Evolutionary conservation across 2,888 invertebrate species (phyloP).

Genomic region (Apamea crenata): DNA sequence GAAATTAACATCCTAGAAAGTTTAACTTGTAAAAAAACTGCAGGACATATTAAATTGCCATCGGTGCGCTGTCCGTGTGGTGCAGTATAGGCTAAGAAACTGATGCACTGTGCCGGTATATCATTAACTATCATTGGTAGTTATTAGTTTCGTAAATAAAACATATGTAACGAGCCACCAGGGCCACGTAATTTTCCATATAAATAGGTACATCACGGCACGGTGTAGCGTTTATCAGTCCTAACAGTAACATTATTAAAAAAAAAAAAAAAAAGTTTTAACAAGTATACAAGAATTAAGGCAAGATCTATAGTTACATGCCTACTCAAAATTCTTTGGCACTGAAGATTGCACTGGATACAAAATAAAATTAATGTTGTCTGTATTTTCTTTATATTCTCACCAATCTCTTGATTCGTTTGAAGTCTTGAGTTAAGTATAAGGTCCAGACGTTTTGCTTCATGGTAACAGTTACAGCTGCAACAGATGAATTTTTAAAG

Average conservation of each 20-base stretch:
- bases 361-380: constrained; percentile 43
- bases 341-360: constrained; percentile 63
- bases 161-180: neutral
- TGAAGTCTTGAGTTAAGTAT: constrained; percentile 77
- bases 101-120: constrained; percentile 23
- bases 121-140: neutral
- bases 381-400: constrained; percentile 52
- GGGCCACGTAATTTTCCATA: neutral
- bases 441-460: constrained; percentile 72
- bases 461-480: constrained; percentile 74
- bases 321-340: constrained; percentile 63
- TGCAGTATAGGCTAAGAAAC: neutral
- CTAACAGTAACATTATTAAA: neutral
- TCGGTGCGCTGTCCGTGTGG: neutral
- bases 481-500: constrained; percentile 67
- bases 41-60: neutral
- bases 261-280: constrained; percentile 8
- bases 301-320: constrained; percentile 57
- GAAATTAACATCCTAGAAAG: neutral
- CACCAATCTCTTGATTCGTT: constrained; percentile 61
- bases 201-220: constrained; percentile 4
- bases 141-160: neutral
- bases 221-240: neutral
- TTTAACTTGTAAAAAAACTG: neutral
- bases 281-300: constrained; percentile 45